Percentiles rank a stretch among this genome's conserved stretches.
Conservation (phyloP, 2,113 vertebrate genomes). For the Fregetta grallaria region DNA sequence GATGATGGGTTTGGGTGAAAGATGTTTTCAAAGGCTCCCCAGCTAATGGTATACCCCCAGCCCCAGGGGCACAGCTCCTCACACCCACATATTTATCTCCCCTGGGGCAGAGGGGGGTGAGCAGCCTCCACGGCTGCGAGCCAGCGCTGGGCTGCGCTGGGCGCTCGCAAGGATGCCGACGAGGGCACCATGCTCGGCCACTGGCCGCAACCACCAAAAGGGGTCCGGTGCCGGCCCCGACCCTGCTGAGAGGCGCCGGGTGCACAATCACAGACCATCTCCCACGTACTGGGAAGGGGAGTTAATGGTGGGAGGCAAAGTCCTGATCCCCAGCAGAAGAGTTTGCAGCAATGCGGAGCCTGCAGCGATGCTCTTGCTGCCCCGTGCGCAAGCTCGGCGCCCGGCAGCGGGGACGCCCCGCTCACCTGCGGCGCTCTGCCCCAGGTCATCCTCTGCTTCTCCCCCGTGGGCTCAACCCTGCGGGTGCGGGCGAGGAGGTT, state of each 20-base stretch:
- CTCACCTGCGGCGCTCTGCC: not conserved
- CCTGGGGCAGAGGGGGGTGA: not conserved
- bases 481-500: conserved; percentile 74
- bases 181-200: not conserved
- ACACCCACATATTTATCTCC: not conserved
- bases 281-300: accelerated
- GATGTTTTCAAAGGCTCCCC: not conserved
- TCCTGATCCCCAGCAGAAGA: not conserved
- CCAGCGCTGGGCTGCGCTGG: not conserved
- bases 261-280: not conserved
- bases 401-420: accelerated
- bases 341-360: not conserved
- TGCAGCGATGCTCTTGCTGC: accelerated
- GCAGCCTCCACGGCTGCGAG: accelerated
- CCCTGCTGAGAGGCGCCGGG: not conserved
- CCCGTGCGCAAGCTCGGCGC: accelerated
- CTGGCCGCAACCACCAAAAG: not conserved
- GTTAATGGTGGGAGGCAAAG: not conserved
- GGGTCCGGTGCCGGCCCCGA: accelerated
- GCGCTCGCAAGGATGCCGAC: accelerated
- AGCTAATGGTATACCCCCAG: not conserved
- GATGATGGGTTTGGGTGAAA: not conserved
- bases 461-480: conserved; percentile 76
- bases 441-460: conserved; percentile 80
- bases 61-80: not conserved